phyloP scores from a whole-genome alignment of 30 jellyfish, hydroid and myxozoan species.

The Hydractinia echinata region DNA sequence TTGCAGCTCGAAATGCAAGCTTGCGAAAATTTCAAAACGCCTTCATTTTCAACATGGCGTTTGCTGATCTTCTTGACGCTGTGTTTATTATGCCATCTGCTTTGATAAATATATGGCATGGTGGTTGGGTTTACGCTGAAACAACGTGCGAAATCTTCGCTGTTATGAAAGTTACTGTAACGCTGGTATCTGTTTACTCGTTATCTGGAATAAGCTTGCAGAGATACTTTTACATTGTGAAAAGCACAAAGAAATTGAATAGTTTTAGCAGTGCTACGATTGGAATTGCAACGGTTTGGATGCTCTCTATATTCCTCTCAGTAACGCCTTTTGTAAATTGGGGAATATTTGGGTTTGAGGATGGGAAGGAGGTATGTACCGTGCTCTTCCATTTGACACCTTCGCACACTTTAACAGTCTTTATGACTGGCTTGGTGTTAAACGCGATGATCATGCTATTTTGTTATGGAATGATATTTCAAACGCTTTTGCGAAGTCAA shows the following conservation, averaged over 20 bases:
- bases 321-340: constrained; percentile 63
- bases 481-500: constrained; percentile 14
- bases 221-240: constrained; percentile 57
- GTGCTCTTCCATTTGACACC: constrained; percentile 43
- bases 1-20: constrained; percentile 42
- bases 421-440: constrained; percentile 43
- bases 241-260: constrained; percentile 36
- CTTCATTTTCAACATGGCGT: constrained; percentile 72
- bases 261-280: constrained; percentile 24
- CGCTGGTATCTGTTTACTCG: constrained; percentile 71
- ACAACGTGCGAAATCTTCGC: constrained; percentile 40
- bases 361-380: constrained; percentile 72
- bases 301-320: constrained; percentile 39
- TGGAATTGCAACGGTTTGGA: constrained; percentile 49
- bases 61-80: constrained; percentile 63
- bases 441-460: constrained; percentile 55
- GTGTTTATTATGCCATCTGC: constrained; percentile 59
- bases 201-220: constrained; percentile 80
- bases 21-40: constrained; percentile 59
- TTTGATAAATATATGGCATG: constrained; percentile 30
- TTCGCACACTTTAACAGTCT: constrained; percentile 58
- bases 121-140: constrained; percentile 49
- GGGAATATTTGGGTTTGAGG: constrained; percentile 82
- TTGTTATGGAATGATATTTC: constrained; percentile 54
- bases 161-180: constrained; percentile 42